Percentiles rank a stretch among this genome's conserved stretches.
phyloP scores from a whole-genome alignment of 1,140 invertebrate genomes.

The Alviniconcha marisindica region DNA sequence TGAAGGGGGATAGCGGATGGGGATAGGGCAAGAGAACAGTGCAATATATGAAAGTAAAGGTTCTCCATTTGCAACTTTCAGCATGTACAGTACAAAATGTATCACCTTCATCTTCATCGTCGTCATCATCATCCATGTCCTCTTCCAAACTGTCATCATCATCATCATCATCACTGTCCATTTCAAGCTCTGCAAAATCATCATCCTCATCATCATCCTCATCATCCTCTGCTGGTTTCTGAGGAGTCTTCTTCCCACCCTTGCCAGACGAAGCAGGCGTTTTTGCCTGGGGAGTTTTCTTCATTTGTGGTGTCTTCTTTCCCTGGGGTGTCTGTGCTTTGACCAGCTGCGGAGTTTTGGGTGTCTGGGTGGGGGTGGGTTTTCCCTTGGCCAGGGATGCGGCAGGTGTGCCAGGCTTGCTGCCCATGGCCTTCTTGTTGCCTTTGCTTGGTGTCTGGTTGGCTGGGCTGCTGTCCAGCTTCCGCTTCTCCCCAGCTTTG shows the following conservation, averaged over 20 bases:
- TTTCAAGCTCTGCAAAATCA: neutral
- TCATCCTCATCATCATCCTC: slow-evolving; percentile 28
- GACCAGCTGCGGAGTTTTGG: neutral
- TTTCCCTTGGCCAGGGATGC: neutral
- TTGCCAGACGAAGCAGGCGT: slow-evolving; percentile 8
- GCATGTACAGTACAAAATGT: no score
- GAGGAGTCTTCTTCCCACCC: neutral
- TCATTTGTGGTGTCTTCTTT: neutral
- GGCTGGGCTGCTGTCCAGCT: neutral
- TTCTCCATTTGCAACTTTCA: no score
- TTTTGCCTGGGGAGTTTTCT: slow-evolving; percentile 14
- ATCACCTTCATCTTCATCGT: slow-evolving; percentile 44
- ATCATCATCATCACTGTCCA: slow-evolving; percentile 24
- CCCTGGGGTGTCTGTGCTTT: slow-evolving; percentile 12
- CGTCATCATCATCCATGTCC: slow-evolving; percentile 45
- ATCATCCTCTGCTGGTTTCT: neutral
- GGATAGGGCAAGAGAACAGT: no score
- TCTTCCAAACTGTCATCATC: slow-evolving; percentile 40
- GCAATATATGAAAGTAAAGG: no score
- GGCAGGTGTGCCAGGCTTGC: neutral
- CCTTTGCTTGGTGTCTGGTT: slow-evolving; percentile 1
- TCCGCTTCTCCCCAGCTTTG: neutral
- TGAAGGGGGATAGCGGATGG: no score
- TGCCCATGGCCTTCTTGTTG: no score
- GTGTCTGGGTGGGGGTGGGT: neutral